Evolutionary conservation across 2,797 vertebrate species (phyloP).

Genomic region (Oryzias dopingdopingensis): DNA sequence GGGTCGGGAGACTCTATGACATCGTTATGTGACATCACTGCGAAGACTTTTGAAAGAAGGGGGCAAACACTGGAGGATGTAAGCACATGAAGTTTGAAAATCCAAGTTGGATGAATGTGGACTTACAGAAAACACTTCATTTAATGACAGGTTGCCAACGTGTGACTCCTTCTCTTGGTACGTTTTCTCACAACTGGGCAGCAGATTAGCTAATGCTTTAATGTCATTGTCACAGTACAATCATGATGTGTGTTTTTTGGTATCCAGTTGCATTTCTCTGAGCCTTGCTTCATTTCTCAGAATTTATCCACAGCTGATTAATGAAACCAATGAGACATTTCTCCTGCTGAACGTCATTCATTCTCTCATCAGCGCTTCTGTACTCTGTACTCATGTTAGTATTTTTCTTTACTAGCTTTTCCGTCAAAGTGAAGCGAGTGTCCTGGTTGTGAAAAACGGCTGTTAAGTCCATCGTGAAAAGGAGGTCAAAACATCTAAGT

Average conservation of each 20-base stretch:
- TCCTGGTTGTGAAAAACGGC: too few relatives aligned
- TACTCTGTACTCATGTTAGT: too few relatives aligned
- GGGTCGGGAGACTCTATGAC: conserved; percentile 90
- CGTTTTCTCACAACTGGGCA: too few relatives aligned
- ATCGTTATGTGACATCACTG: conserved; percentile 45
- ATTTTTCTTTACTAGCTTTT: too few relatives aligned
- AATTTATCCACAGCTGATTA: neutral
- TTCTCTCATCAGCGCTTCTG: neutral
- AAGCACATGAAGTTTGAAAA: neutral
- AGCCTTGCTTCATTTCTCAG: neutral
- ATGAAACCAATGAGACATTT: neutral
- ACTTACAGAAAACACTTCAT: too few relatives aligned
- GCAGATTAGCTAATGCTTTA: too few relatives aligned
- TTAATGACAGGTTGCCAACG: too few relatives aligned
- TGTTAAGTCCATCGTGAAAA: neutral
- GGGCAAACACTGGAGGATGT: conserved; percentile 6
- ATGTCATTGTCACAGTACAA: too few relatives aligned
- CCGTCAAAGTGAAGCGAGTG: too few relatives aligned
- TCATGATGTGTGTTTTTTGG: neutral
- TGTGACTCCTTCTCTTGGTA: too few relatives aligned
- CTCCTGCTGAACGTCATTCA: neutral
- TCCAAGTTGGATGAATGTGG: too few relatives aligned
- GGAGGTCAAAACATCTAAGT: neutral
- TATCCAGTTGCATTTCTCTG: conserved; percentile 1
- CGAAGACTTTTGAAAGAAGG: neutral